A percentile compares a stretch with the other conserved stretches of the same genome.
Conservation (phyloP, 2,888 invertebrate species). For the Nomada fabriciana region DNA sequence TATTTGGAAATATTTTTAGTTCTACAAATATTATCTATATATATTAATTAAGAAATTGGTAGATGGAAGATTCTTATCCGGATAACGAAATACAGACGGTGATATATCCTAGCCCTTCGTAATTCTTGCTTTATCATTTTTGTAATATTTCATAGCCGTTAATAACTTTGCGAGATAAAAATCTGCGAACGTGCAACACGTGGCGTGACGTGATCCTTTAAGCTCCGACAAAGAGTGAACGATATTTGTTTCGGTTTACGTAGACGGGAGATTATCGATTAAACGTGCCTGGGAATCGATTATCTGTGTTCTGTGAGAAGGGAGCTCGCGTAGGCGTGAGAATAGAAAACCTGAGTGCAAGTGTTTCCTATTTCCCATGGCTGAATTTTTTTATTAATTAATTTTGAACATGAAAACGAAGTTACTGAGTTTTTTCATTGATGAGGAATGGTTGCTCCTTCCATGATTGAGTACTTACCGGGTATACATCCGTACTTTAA, state of each 20-base stretch:
- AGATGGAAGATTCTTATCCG: background rate
- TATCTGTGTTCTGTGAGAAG: background rate
- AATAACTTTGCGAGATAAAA: slow-evolving; percentile 21
- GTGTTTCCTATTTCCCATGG: slow-evolving; percentile 20
- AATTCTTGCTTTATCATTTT: too few species aligned
- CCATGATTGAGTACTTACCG: slow-evolving; percentile 85
- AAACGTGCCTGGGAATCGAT: slow-evolving; percentile 53
- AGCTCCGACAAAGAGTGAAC: background rate
- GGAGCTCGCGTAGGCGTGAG: background rate
- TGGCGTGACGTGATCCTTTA: slow-evolving; percentile 28
- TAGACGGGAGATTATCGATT: slow-evolving; percentile 58
- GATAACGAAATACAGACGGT: background rate
- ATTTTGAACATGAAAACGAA: too few species aligned
- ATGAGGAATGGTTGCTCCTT: too few species aligned
- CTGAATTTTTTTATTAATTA: background rate
- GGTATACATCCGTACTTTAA: slow-evolving; percentile 91
- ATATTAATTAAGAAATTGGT: background rate
- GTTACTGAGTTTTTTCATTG: too few species aligned
- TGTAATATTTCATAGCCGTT: background rate
- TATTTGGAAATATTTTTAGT: background rate
- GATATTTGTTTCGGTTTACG: slow-evolving; percentile 2
- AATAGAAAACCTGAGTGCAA: background rate
- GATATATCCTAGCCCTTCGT: too few species aligned
- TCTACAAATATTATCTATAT: background rate
- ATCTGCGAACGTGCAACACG: slow-evolving; percentile 29